Base-by-base conservation (phyloP, 2,797 vertebrate genomes). In the Acomys russatus region DNA sequence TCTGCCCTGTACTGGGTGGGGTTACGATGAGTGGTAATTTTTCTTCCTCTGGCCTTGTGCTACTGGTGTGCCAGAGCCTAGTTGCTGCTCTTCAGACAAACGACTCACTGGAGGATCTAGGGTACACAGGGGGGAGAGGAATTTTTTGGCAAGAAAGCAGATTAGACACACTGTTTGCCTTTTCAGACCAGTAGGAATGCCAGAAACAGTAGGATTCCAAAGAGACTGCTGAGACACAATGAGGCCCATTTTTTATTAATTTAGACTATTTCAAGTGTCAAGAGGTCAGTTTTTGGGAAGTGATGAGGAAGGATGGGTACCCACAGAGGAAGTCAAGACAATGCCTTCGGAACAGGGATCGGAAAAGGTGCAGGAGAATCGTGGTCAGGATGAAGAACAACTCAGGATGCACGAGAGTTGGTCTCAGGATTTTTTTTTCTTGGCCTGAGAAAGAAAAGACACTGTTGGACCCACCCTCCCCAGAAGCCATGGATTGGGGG, bases 371-470 rank as follows among this genome's bases (percentile, higher is more conserved):
- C 51, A 49, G 54, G 15, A 63, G 44, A 63, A 77, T 22, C 38
- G 5, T 14, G 66, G 8, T 0, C 9, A 49, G 2, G 38, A 9
- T 7, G 4, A 17, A 63, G 78, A 78, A 44, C 0, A 1, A 18
- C 20, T 30, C 28, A 3, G 33, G 51, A 44, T 30, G 6, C 0
- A 12, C 30, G 9, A 30, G 22, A 86, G 44, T n/a, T 61, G 61
- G 78, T 4, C 28, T 98, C 97, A 97, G 89, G 88, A 94, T 44
- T 49, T 66, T 59, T 97, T 98, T 64, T 92, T 97, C 93, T 97
- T 98, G 76, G 90, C 71, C 97, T 98, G 88, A 51, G 14, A 23
- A 88, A 74, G 61, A 92, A 28, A 96, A 54, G 25, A 51, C 4
- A 71, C 5, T 6, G 3, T 96, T 54, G 97, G 74, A 9, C 44